Conservation (phyloP, 2,888 invertebrate genomes). For the Tineola bisselliella region DNA sequence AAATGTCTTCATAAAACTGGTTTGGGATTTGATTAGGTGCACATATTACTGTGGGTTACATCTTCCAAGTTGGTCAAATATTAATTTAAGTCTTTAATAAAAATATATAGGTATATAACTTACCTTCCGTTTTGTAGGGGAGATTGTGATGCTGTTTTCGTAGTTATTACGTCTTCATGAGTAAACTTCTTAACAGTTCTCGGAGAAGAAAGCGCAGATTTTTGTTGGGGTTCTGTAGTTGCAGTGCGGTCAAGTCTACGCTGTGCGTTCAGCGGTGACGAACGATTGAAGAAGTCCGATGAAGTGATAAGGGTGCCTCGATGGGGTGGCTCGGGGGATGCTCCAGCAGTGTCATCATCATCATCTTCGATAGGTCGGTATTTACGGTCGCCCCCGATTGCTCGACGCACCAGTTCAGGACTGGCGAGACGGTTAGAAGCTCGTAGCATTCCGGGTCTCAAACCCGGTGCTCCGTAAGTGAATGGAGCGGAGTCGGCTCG, state of each 20-base stretch:
- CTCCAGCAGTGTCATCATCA: slow-evolving; percentile 45
- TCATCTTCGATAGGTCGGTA: slow-evolving; percentile 52
- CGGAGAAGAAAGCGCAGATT: slow-evolving; percentile 29
- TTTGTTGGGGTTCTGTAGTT: slow-evolving; percentile 24
- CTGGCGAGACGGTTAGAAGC: slow-evolving; percentile 81
- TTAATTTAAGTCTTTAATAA: neutral
- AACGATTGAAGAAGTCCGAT: neutral
- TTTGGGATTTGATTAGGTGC: neutral
- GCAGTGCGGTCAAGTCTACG: slow-evolving; percentile 24
- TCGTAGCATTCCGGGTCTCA: slow-evolving; percentile 72
- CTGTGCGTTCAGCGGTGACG: neutral
- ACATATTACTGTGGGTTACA: neutral
- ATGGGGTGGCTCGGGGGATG: slow-evolving; percentile 37
- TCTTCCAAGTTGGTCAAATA: neutral
- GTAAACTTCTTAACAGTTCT: slow-evolving; percentile 46
- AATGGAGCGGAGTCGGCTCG: slow-evolving; percentile 89
- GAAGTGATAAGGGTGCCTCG: neutral
- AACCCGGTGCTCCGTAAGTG: slow-evolving; percentile 80
- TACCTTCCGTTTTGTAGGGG: slow-evolving; percentile 51
- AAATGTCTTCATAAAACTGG: neutral
- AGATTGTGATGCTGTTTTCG: slow-evolving; percentile 30
- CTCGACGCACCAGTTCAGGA: slow-evolving; percentile 85
- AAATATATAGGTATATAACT: slow-evolving; percentile 20
- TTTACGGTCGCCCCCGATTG: slow-evolving; percentile 54
- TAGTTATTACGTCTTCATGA: slow-evolving; percentile 51